phyloP scores from a whole-genome alignment of 2,888 invertebrate genomes.

The Panorpa germanica region DNA sequence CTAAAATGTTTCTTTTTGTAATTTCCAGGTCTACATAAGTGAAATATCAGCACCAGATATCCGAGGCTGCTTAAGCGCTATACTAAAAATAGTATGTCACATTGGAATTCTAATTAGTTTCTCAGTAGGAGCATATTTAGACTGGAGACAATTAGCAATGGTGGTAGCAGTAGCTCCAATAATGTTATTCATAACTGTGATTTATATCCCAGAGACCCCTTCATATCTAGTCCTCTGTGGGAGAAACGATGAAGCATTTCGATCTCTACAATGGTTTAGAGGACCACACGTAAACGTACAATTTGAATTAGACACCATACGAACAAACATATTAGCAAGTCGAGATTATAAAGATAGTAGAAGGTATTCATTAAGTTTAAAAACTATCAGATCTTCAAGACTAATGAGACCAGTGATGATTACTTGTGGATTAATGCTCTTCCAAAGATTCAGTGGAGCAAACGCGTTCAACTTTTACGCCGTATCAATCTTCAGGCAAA shows the following conservation, averaged over 20 bases:
- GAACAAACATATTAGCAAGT: constrained; percentile 40
- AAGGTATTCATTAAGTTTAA: constrained; percentile 17
- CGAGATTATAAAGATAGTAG: constrained; percentile 10
- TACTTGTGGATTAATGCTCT: constrained; percentile 75
- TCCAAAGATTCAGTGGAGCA: constrained; percentile 68
- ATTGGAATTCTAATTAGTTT: constrained; percentile 71
- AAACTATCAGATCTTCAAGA: constrained; percentile 27
- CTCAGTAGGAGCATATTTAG: constrained; percentile 61
- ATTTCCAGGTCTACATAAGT: constrained; percentile 65
- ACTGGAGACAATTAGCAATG: constrained; percentile 71
- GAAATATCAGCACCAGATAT: constrained; percentile 79
- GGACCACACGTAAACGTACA: constrained; percentile 62
- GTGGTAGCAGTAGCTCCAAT: constrained; percentile 62
- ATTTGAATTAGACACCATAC: constrained; percentile 49
- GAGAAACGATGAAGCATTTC: constrained; percentile 47
- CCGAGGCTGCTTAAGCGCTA: constrained; percentile 69
- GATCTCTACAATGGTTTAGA: constrained; percentile 61
- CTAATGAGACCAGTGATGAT: constrained; percentile 56
- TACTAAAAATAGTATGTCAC: constrained; percentile 71
- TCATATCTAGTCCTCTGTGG: constrained; percentile 63
- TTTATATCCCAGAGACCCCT: constrained; percentile 77
- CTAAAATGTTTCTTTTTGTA: constrained; percentile 13
- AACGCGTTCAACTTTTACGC: constrained; percentile 75
- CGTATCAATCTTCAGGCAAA: constrained; percentile 70
- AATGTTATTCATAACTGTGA: constrained; percentile 53